Evolutionary conservation across 2,113 vertebrate genomes (phyloP).

Genomic region (Notechis scutatus): DNA sequence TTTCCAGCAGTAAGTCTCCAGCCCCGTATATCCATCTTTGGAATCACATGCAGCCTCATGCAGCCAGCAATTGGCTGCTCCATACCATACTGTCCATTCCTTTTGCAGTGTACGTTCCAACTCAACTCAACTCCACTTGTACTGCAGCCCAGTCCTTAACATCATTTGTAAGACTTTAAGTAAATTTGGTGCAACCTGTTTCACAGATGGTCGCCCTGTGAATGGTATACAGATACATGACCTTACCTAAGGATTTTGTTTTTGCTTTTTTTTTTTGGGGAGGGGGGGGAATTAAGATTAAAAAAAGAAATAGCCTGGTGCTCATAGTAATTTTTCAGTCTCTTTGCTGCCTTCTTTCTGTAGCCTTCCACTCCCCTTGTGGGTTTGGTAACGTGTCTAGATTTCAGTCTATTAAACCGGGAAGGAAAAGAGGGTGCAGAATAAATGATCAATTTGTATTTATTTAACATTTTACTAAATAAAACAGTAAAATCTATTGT

Average conservation of each 20-base stretch:
- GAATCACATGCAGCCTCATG: neutral
- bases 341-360: conserved; percentile 83
- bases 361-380: conserved; percentile 84
- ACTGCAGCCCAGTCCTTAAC: neutral
- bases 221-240: conserved; percentile 33
- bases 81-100: neutral
- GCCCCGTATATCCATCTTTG: neutral
- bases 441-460: conserved; percentile 99
- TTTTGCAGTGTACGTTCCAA: neutral
- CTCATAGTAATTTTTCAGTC: conserved; percentile 83
- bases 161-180: conserved; percentile 44
- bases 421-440: conserved; percentile 79
- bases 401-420: conserved; percentile 87
- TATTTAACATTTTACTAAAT: conserved; percentile 99
- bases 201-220: conserved; percentile 44
- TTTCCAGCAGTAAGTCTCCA: neutral
- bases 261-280: conserved; percentile 42
- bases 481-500: conserved; percentile 85
- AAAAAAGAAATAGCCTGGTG: conserved; percentile 65
- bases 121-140: conserved; percentile 5
- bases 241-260: conserved; percentile 38
- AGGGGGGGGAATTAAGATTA: neutral
- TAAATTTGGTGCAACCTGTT: conserved; percentile 41
- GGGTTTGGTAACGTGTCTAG: conserved; percentile 92
- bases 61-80: neutral